Evolutionary conservation across 2,888 invertebrate genomes (phyloP), one percentile per base, ranked within the genome.

Genomic region (Lasioglossum malachurum): DNA sequence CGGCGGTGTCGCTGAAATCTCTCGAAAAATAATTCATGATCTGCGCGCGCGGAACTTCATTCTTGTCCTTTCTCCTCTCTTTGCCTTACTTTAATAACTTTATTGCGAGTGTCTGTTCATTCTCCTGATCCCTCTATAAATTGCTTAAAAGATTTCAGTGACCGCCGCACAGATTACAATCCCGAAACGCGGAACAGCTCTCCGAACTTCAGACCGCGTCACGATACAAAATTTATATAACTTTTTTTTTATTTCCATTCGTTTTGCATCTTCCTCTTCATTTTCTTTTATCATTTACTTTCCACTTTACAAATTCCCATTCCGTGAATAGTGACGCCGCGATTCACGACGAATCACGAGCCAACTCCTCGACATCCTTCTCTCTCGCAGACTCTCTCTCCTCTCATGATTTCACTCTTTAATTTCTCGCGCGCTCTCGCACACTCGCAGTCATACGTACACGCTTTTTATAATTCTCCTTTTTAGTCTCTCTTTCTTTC

Each of bases 291-390:
- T 38, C 38, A n/a, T 71, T 41, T n/a, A 71, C 71, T 71, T 44
- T 83, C 73, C 84, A 60, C 72, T 75, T 84, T 84, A 86, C 86
- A 85, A 71, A 80, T 82, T 69, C 81, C 87, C 83, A 75, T 79
- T 74, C 82, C 87, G 27, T 27, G 86, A 90, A 91, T 89, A 87
- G 41, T 89, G 88, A 88, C 83, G 86, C 86, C 88, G 89, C 83
- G 87, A 91, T 89, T 91, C 90, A 84, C 89, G 88, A 87, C 91
- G 91, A 91, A 91, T 91, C 91, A 91, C 91, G 91, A 91, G 91
- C 90, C 91, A 91, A 91, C 87, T 79, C 76, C 82, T 46, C 76
- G 80, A 80, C 73, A 73, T 78, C 86, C 75, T 86, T 74, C 78
- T 71, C 78, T 71, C 74, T 67, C 74, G 78, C 49, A 76, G 49